Evolutionary conservation across 2,888 invertebrate species (phyloP), one percentile per base, ranked within the genome.

Genomic region (Hartigia nigra): DNA sequence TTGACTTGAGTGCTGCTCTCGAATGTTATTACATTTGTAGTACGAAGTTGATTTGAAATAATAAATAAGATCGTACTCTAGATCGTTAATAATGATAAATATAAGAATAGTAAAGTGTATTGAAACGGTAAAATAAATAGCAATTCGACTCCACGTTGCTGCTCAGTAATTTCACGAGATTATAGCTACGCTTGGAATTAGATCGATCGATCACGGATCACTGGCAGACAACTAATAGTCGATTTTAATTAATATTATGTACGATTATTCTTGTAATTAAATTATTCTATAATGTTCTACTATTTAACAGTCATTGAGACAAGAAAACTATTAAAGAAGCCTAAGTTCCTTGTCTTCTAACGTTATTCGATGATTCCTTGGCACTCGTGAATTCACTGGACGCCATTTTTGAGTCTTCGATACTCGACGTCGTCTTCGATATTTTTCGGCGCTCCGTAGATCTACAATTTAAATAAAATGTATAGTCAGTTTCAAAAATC

Each of bases 281-380:
- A 72, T 72, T 72, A 72, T 31, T 72, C 9, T 32, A 23, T 32
- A 72, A 32, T 31, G 4, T 9, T 32, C 31, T 72, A 72, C 32
- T 11, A 72, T 32, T 72, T 72, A 72, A 72, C 72, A 32, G 72
- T 72, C 32, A 72, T 31, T 72, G 12, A 72, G 14, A 32, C 72
- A 72, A 12, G 31, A 72, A 72, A 14, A 31, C 12, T 23, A 72
- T 72, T 11, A 23, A n/a, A 12, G 14, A 32, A 70, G 37, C 70
- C 14, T 72, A 78, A 12, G 76, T 77, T 14, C 35, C 75, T n/a
- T 82, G 74, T 80, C 72, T 81, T 77, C 80, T 77, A 14, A 77
- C 80, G 81, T 82, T 84, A 75, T 80, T 86, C n/a, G 88, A 88
- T 76, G 88, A 76, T 84, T 88, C 87, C 32, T 81, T 81, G 69